These are phyloP conservation scores for Elephantulus edwardii DNA, from an alignment of 2,113 vertebrate genomes.

Conservation along the genomic window DNA sequence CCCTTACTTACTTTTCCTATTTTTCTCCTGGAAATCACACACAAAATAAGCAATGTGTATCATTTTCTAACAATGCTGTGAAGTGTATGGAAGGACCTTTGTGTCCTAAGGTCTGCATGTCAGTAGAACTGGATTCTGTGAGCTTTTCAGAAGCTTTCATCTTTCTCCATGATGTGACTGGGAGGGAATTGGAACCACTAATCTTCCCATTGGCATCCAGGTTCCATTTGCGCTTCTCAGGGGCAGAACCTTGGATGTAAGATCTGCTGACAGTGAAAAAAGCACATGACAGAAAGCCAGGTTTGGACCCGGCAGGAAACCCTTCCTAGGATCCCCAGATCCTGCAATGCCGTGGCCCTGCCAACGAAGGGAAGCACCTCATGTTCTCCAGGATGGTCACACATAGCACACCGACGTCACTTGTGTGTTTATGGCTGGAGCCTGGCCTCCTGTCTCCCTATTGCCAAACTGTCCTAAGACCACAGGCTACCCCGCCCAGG, in stretches of 20 bases:
- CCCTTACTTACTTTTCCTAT: not conserved
- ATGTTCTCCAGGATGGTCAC: not conserved
- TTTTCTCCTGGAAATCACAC: not conserved
- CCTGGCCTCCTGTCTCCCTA: not conserved
- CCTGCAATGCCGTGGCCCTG: rapidly evolving
- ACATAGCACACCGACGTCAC: no score
- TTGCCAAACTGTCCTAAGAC: not conserved
- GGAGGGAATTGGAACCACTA: not conserved
- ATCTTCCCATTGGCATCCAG: not conserved
- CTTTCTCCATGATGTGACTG: not conserved
- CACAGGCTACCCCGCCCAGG: not conserved
- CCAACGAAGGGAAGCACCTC: not conserved
- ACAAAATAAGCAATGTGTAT: conserved; percentile 23
- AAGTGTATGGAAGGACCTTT: no score
- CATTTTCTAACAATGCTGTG: not conserved
- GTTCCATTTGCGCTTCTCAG: not conserved
- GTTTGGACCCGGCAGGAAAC: not conserved
- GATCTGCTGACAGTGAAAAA: not conserved
- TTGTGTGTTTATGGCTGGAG: rapidly evolving
- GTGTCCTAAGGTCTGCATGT: no score
- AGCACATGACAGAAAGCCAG: not conserved
- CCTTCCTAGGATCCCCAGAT: rapidly evolving
- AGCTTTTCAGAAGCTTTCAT: not conserved
- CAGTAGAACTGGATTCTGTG: not conserved
- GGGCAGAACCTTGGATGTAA: not conserved